phyloP scores from a whole-genome alignment of 2,888 invertebrate genomes.

The Philhelius pedissequus region DNA sequence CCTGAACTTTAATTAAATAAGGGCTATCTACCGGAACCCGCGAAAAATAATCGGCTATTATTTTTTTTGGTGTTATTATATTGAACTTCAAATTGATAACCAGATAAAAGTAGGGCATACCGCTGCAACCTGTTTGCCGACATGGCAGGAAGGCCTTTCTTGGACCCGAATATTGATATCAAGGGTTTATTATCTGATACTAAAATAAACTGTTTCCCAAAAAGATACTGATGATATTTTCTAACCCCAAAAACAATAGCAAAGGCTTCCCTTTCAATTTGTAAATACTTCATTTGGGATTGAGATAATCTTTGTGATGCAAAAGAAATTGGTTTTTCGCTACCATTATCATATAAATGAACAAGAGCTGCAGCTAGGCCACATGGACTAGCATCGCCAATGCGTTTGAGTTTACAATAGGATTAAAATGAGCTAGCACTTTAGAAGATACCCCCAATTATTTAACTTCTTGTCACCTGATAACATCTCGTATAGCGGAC shows the following conservation, averaged over 20 bases:
- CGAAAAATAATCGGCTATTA: too few species aligned
- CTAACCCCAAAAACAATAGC: too few species aligned
- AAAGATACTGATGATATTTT: too few species aligned
- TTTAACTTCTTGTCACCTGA: not conserved
- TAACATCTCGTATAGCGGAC: not conserved
- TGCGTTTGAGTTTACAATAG: not conserved
- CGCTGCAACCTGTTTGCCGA: too few species aligned
- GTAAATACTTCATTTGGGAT: too few species aligned
- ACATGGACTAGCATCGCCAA: conserved; percentile 1
- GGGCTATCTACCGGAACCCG: not conserved
- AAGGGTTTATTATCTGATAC: too few species aligned
- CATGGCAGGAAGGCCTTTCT: conserved; percentile 68
- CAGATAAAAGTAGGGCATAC: too few species aligned
- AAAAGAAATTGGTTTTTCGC: conserved; percentile 74
- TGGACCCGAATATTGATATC: conserved; percentile 70
- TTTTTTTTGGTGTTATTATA: too few species aligned
- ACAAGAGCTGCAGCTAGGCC: not conserved
- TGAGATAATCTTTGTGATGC: conserved; percentile 47
- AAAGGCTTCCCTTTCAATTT: too few species aligned
- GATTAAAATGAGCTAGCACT: not conserved
- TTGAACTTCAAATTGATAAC: too few species aligned
- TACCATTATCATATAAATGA: conserved; percentile 65
- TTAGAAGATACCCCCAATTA: not conserved
- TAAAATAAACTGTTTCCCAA: too few species aligned
- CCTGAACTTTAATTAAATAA: not conserved